Base-by-base conservation (phyloP, 2,113 vertebrate species). In the Cynoglossus semilaevis region DNA sequence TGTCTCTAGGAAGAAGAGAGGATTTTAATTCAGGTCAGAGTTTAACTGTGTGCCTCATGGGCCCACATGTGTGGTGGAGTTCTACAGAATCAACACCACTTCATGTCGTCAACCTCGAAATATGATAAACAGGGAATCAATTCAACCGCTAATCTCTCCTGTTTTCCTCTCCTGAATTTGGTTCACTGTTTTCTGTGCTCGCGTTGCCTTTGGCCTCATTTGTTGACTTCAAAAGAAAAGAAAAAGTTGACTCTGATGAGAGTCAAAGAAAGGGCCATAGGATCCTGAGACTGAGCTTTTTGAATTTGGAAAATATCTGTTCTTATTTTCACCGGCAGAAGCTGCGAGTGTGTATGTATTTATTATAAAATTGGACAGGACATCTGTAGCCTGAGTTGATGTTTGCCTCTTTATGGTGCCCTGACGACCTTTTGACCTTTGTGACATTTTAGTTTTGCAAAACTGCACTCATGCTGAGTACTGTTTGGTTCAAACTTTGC, bases 371-470 rank as follows among this genome's bases (percentile, higher is more conserved):
- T 48, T 67, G 72, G 69, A 78, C 13, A 35, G 71, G 61, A 63
- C 63, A 76, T 78, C 64, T 71, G 67, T 47, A 70, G 34, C 35
- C 60, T 74, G 72, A 75, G 58, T 76, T 80, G 63, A 34, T 58
- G 22, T 73, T 65, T 16, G 60, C 58, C 72, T 72, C 69, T 61
- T 77, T 71, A 72, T 13, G 50, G 55, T 77, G 73, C 73, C 63
- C 64, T 77, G 64, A 60, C 62, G 78, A 69, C 43, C 41, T 48
- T 73, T 81, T 74, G 80, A 67, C 76, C 72, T 74, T 63, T 83
- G 71, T 76, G 44, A 84, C 85, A 83, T 87, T 86, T 82, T 81
- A 73, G 71, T 85, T 81, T 82, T 75, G 77, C 81, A 81, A 68
- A 67, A 76, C 74, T 51, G 72, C 60, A 51, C 7, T 64, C 65